These are phyloP conservation scores for Okamejei kenojei DNA, from an alignment of 2,797 vertebrate species.

Conservation along the genomic window DNA sequence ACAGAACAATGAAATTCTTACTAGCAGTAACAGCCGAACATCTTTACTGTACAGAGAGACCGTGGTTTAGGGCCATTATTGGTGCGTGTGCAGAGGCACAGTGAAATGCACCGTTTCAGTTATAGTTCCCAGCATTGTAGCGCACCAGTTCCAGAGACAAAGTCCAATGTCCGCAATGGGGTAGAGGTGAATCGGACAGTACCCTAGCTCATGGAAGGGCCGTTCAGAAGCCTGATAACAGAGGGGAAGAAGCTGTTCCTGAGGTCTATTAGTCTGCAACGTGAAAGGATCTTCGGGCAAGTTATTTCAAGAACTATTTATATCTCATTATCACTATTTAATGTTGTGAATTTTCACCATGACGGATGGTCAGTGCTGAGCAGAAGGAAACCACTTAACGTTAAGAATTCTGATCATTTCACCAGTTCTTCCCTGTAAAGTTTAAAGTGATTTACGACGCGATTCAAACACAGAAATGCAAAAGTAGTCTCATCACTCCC, in stretches of 20 bases:
- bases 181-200: too few species aligned
- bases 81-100: too few species aligned
- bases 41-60: too few species aligned
- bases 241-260: neutral
- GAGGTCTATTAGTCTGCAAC: neutral
- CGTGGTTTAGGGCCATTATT: too few species aligned
- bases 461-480: neutral
- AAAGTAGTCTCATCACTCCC: neutral
- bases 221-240: too few species aligned
- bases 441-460: neutral
- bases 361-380: neutral
- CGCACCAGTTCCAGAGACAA: too few species aligned
- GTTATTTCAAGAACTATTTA: neutral
- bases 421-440: neutral
- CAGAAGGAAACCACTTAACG: neutral
- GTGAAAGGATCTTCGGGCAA: neutral
- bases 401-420: neutral
- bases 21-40: too few species aligned
- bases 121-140: too few species aligned
- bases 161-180: too few species aligned
- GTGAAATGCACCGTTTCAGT: too few species aligned
- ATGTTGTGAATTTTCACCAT: conserved; percentile 14
- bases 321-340: neutral
- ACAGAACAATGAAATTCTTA: too few species aligned
- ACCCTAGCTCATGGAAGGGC: too few species aligned